phyloP scores from a whole-genome alignment of 1,140 invertebrate genomes.

The Aphidius ervi region DNA sequence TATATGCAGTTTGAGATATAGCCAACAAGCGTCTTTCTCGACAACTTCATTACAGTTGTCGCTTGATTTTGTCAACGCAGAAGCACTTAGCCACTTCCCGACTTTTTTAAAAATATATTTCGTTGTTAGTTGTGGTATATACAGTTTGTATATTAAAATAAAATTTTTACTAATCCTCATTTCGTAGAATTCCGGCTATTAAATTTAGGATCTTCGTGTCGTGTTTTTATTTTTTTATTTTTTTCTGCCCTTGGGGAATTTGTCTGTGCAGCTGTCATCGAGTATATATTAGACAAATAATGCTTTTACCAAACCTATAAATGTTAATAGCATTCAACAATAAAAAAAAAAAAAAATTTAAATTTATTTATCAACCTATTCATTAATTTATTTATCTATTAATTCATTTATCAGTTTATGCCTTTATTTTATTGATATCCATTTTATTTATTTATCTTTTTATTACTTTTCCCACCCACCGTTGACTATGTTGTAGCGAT shows the following conservation, averaged over 20 bases:
- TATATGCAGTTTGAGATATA: conserved; percentile 33
- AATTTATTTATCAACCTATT: no score
- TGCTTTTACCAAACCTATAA: background rate
- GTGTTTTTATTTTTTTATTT: background rate
- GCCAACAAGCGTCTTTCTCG: conserved; percentile 30
- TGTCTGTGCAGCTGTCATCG: conserved; percentile 27
- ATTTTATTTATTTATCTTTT: no score
- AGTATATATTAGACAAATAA: conserved; percentile 13
- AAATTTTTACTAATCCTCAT: conserved; percentile 24
- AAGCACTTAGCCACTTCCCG: conserved; percentile 1
- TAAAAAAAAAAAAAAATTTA: background rate
- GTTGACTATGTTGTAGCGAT: no score
- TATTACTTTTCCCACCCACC: no score
- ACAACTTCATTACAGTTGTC: conserved; percentile 31
- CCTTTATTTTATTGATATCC: no score
- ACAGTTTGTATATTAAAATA: conserved; percentile 16
- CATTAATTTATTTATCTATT: no score
- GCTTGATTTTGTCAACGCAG: background rate
- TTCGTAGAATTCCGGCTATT: conserved; percentile 20
- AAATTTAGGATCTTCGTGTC: conserved; percentile 2
- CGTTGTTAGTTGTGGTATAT: no score
- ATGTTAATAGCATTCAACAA: background rate
- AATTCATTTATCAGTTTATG: no score
- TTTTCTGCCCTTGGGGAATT: conserved; percentile 11
- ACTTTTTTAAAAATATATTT: no score